These are phyloP conservation scores for Rapana venosa DNA, from an alignment of 2,888 invertebrate species.

Conservation along the genomic window DNA sequence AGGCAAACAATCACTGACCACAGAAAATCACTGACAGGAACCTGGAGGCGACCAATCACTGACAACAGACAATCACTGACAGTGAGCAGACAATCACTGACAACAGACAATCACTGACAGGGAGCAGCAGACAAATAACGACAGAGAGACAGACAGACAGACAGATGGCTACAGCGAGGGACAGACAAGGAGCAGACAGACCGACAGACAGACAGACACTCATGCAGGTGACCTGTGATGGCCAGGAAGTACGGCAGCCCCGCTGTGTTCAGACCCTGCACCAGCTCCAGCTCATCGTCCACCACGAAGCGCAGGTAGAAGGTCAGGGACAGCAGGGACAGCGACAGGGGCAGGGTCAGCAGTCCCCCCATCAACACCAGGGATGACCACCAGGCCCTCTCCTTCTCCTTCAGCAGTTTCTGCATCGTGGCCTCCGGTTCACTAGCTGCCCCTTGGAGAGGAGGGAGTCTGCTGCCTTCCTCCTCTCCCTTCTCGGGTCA, in stretches of 20 bases:
- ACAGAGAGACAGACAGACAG: no score
- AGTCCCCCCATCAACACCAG: neutral
- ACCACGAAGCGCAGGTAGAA: slow-evolving; percentile 24
- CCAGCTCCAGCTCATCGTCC: slow-evolving; percentile 35
- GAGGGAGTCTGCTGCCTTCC: no score
- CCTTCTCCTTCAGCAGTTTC: slow-evolving; percentile 14
- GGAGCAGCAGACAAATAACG: no score
- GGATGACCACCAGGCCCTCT: neutral
- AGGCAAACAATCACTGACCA: no score
- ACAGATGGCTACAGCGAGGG: no score
- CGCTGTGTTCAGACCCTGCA: slow-evolving; percentile 29
- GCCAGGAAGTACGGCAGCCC: slow-evolving; percentile 28
- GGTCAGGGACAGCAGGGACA: neutral
- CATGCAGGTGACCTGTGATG: slow-evolving; percentile 22
- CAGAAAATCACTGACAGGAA: no score
- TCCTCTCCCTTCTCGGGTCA: no score
- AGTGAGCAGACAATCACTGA: no score
- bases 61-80: no score
- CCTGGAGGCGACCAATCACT: no score
- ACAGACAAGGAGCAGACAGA: no score
- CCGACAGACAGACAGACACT: neutral
- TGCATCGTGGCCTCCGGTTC: neutral
- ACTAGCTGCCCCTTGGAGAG: neutral
- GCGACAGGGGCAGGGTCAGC: neutral
- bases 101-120: no score